phyloP scores from a whole-genome alignment of 1,140 invertebrate genomes.

The Camponotus pennsylvanicus region DNA sequence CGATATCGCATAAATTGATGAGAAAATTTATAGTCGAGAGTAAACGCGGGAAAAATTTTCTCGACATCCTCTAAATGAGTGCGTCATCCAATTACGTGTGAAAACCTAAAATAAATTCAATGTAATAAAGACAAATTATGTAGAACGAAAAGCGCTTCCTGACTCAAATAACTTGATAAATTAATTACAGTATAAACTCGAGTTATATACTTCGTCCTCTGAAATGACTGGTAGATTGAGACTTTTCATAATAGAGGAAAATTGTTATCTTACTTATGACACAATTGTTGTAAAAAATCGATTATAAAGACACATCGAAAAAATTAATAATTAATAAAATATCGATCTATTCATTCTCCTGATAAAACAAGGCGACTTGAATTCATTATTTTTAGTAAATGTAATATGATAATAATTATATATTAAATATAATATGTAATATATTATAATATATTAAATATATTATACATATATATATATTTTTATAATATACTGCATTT shows the following conservation, averaged over 20 bases:
- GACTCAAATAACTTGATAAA: background rate
- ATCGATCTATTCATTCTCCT: background rate
- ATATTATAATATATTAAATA: too few species aligned
- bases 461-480: too few species aligned
- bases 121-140: slow-evolving; percentile 9
- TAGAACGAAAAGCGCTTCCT: background rate
- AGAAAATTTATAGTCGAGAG: background rate
- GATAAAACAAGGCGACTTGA: background rate
- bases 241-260: background rate
- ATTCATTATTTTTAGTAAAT: background rate
- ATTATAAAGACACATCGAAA: background rate
- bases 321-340: background rate
- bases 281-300: background rate
- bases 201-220: background rate
- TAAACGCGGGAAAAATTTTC: background rate
- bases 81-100: background rate
- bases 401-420: too few species aligned
- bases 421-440: too few species aligned
- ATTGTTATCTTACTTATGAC: background rate
- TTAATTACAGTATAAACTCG: slow-evolving; percentile 9
- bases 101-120: slow-evolving; percentile 21
- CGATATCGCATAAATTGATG: background rate
- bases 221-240: background rate
- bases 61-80: background rate
- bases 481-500: too few species aligned